These are phyloP conservation scores for Ctenodactylus gundi DNA, from an alignment of 2,113 vertebrate species.

Conservation along the genomic window DNA sequence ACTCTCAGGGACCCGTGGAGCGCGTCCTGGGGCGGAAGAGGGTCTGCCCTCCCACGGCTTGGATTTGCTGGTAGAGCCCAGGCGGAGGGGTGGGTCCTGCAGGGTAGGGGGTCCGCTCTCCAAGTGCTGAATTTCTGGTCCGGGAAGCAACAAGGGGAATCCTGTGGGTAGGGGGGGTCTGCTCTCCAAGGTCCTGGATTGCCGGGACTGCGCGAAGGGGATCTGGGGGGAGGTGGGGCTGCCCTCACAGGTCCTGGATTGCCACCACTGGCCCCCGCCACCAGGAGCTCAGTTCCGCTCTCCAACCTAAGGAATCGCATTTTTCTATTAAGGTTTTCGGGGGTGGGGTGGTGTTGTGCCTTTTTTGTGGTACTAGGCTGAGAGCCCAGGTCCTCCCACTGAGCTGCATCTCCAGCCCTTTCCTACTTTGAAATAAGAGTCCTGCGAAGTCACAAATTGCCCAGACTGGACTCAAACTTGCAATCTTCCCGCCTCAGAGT, in stretches of 20 bases:
- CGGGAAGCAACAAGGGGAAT: too few species aligned
- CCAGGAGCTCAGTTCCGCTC: neutral
- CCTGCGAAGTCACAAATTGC: neutral
- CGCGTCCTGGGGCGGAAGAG: too few species aligned
- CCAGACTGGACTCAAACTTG: neutral
- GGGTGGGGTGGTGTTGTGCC: neutral
- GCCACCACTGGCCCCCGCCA: too few species aligned
- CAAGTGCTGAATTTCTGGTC: too few species aligned
- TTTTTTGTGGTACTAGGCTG: neutral
- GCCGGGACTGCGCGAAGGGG: neutral
- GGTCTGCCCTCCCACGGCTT: too few species aligned
- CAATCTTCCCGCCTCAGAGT: neutral
- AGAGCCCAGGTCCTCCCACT: neutral
- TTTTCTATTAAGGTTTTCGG: neutral
- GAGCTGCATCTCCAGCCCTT: neutral
- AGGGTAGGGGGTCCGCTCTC: too few species aligned
- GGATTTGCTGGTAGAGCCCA: too few species aligned
- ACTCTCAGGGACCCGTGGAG: too few species aligned
- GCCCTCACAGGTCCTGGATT: neutral
- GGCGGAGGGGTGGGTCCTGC: too few species aligned
- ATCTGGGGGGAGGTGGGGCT: too few species aligned
- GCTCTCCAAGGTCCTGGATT: rapidly evolving
- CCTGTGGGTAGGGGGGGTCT: too few species aligned
- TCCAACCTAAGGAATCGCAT: rapidly evolving
- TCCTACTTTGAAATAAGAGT: neutral